A percentile compares a stretch with the other conserved stretches of the same genome.
phyloP scores from a whole-genome alignment of 1,140 invertebrate species.

The Eufriesea mexicana region DNA sequence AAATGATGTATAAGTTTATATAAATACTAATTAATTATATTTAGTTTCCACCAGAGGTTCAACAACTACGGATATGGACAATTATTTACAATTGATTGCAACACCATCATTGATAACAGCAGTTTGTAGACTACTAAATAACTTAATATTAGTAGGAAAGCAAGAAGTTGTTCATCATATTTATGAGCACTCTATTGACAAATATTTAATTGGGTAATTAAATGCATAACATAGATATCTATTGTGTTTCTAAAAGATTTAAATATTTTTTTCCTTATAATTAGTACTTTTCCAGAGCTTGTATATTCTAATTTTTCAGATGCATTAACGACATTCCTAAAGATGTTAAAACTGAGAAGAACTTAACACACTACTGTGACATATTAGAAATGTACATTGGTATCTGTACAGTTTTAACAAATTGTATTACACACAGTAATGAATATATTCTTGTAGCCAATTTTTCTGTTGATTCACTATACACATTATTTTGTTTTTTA shows the following conservation, averaged over 20 bases:
- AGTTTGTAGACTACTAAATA: slow-evolving; percentile 78
- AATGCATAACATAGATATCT: not conserved
- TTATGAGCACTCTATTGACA: slow-evolving; percentile 76
- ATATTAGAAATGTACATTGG: slow-evolving; percentile 82
- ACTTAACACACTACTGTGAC: slow-evolving; percentile 78
- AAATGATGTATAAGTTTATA: not conserved
- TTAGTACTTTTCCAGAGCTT: not conserved
- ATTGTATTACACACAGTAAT: slow-evolving; percentile 74
- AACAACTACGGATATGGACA: slow-evolving; percentile 63
- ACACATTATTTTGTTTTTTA: slow-evolving; percentile 78
- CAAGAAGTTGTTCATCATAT: slow-evolving; percentile 74
- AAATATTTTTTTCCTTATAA: not conserved
- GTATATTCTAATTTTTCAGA: slow-evolving; percentile 63
- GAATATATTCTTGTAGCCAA: slow-evolving; percentile 76
- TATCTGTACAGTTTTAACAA: slow-evolving; percentile 80
- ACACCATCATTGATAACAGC: slow-evolving; percentile 81
- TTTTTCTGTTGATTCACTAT: slow-evolving; percentile 80
- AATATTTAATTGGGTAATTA: slow-evolving; percentile 74
- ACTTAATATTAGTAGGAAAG: slow-evolving; percentile 78
- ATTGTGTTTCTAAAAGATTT: not conserved
- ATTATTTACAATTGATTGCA: slow-evolving; percentile 69
- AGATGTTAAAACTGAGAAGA: slow-evolving; percentile 68
- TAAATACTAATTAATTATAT: not conserved
- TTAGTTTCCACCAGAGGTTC: slow-evolving; percentile 66
- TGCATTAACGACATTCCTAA: slow-evolving; percentile 75